Percentiles rank a stretch among this genome's conserved stretches.
These are phyloP conservation scores for Scopus umbretta DNA, from an alignment of 2,113 vertebrate genomes.

Conservation along the genomic window DNA sequence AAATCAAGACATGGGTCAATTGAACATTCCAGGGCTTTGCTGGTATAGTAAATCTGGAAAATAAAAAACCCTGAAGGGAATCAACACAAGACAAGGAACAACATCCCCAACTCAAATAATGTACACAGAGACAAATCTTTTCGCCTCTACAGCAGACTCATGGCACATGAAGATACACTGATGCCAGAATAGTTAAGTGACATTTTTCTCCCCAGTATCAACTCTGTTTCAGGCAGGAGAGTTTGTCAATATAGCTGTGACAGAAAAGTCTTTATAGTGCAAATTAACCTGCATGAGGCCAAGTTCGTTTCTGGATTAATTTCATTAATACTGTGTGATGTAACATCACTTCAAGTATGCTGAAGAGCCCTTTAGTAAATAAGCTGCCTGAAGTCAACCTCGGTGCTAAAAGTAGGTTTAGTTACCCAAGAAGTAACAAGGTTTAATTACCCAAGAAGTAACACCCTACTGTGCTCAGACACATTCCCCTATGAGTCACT, in stretches of 20 bases:
- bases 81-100: neutral
- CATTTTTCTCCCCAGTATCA: neutral
- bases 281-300: neutral
- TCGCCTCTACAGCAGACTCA: neutral
- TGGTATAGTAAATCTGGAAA: neutral
- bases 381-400: slow-evolving; percentile 30
- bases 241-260: neutral
- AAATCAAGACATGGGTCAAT: neutral
- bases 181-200: neutral
- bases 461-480: slow-evolving; percentile 10
- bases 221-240: neutral
- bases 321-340: neutral
- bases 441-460: slow-evolving; percentile 33
- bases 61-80: neutral
- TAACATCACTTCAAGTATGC: neutral
- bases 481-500: slow-evolving; percentile 18
- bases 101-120: neutral
- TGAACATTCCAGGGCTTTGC: neutral
- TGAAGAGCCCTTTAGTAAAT: slow-evolving; percentile 17
- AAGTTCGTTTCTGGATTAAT: slow-evolving; percentile 36
- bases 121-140: neutral
- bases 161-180: neutral
- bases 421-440: slow-evolving; percentile 45
- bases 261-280: neutral
- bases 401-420: slow-evolving; percentile 17